These are phyloP conservation scores for Pithys albifrons DNA, from an alignment of 2,113 vertebrate species.

Conservation along the genomic window DNA sequence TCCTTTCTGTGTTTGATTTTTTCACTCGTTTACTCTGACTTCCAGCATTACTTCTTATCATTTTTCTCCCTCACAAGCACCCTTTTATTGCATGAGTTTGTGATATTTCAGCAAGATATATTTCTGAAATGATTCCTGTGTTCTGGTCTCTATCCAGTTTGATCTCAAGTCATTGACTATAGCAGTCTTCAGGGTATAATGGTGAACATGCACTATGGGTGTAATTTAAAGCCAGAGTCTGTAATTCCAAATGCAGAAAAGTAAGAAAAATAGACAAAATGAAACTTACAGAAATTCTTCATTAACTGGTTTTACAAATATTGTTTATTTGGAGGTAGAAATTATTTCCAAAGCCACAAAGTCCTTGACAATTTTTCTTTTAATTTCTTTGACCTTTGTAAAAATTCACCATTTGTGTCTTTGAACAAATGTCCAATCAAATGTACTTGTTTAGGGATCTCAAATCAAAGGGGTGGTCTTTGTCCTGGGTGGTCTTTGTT, in stretches of 20 bases:
- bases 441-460: neutral
- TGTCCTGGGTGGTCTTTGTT: neutral
- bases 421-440: neutral
- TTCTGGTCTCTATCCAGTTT: neutral
- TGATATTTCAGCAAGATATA: neutral
- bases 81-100: fast-evolving
- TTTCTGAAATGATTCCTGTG: neutral
- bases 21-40: neutral
- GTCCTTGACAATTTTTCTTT: neutral
- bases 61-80: neutral
- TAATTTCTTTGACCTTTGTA: neutral
- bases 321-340: neutral
- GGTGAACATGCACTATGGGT: neutral
- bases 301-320: neutral
- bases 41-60: neutral
- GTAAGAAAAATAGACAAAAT: neutral
- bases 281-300: neutral
- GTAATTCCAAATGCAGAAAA: neutral
- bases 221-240: neutral
- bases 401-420: neutral
- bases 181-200: neutral
- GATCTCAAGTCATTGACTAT: neutral
- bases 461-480: neutral
- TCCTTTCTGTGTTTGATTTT: neutral
- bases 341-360: neutral